phyloP scores from a whole-genome alignment of 2,888 invertebrate genomes.

The Ectobius pallidus region DNA sequence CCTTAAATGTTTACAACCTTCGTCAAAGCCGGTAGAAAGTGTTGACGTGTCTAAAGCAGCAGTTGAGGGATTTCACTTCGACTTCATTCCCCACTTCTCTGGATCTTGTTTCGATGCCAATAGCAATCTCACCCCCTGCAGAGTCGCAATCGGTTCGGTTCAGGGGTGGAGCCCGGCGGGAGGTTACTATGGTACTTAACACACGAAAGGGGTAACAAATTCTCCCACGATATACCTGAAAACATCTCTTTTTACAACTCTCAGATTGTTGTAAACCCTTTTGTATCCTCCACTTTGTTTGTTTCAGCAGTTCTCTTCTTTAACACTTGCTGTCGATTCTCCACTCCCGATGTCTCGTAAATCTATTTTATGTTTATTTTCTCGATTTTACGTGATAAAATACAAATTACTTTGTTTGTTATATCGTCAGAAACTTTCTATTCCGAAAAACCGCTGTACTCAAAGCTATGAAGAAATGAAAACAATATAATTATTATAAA shows the following conservation, averaged over 20 bases:
- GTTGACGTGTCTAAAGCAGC: slow-evolving; percentile 1
- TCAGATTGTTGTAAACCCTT: no score
- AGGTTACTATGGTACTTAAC: neutral
- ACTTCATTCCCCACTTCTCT: neutral
- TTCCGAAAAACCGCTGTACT: no score
- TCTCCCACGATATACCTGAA: neutral
- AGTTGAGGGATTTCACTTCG: neutral
- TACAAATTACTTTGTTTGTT: no score
- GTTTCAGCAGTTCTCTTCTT: no score
- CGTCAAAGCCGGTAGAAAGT: neutral
- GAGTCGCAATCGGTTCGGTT: neutral
- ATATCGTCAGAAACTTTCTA: no score
- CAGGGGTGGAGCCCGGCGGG: neutral
- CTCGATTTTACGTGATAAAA: no score
- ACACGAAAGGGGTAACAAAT: neutral
- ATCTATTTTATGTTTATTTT: no score
- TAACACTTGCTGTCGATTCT: no score
- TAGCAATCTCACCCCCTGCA: slow-evolving; percentile 15
- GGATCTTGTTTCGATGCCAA: neutral
- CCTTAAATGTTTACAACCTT: slow-evolving; percentile 1
- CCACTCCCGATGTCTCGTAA: no score
- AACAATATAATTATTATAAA: no score
- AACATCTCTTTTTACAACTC: neutral
- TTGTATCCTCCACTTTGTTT: no score
- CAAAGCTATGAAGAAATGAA: no score